A percentile compares a stretch with the other conserved stretches of the same genome.
These are phyloP conservation scores for Ridgeia piscesae DNA, from an alignment of 1,140 invertebrate species.

Conservation along the genomic window DNA sequence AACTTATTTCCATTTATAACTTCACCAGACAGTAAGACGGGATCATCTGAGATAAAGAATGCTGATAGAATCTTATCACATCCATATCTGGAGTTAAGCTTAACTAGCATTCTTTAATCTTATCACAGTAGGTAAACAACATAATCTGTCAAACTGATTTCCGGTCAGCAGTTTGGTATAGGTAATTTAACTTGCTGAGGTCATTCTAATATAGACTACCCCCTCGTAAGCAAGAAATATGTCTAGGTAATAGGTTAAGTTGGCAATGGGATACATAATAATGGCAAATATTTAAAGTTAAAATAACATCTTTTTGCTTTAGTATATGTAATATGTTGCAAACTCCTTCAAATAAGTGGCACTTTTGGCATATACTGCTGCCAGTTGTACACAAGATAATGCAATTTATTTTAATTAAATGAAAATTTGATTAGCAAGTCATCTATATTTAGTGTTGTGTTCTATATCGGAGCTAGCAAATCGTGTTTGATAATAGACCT, in stretches of 20 bases:
- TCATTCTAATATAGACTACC: neutral
- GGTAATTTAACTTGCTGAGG: neutral
- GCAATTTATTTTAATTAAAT: too few relatives aligned
- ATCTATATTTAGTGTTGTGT: neutral
- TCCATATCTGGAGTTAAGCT: neutral
- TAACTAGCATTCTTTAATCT: neutral
- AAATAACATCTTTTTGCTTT: too few relatives aligned
- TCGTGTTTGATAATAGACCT: neutral
- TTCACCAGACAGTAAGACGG: neutral
- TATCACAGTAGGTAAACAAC: neutral
- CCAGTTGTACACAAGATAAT: too few relatives aligned
- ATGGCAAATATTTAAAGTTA: neutral
- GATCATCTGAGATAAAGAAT: neutral
- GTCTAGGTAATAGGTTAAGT: neutral
- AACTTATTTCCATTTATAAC: neutral
- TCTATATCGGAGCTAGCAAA: too few relatives aligned
- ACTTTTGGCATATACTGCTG: too few relatives aligned
- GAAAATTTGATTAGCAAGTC: too few relatives aligned
- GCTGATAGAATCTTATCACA: neutral
- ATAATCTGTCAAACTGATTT: neutral
- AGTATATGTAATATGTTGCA: too few relatives aligned
- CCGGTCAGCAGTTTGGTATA: neutral
- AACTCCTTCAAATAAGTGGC: too few relatives aligned
- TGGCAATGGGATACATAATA: neutral
- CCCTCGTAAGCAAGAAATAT: too few relatives aligned